These are phyloP conservation scores for Notospermus geniculatus DNA, from an alignment of 1,140 invertebrate species.

Conservation along the genomic window DNA sequence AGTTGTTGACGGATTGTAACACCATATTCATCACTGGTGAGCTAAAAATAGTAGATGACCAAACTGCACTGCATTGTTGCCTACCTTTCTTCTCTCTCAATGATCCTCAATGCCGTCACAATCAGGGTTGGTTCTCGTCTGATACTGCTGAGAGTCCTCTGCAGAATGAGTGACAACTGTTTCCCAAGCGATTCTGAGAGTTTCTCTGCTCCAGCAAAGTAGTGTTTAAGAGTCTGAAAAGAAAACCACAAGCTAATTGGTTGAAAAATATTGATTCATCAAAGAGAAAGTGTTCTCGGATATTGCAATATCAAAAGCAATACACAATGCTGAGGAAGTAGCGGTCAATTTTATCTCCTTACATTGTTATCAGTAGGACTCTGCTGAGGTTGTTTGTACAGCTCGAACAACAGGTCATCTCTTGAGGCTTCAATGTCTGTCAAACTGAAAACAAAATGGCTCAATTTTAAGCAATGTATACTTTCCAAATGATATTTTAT, in stretches of 20 bases:
- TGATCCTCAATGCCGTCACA: slow-evolving; percentile 92
- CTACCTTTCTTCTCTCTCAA: slow-evolving; percentile 90
- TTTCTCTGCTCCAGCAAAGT: slow-evolving; percentile 92
- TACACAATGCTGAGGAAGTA: no score
- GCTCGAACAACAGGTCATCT: slow-evolving; percentile 91
- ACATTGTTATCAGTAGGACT: slow-evolving; percentile 73
- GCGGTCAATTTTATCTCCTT: no score
- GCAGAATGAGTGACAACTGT: slow-evolving; percentile 78
- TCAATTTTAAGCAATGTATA: no score
- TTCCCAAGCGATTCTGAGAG: slow-evolving; percentile 88
- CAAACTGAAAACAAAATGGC: slow-evolving; percentile 66
- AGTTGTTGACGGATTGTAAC: no score
- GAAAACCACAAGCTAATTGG: no score
- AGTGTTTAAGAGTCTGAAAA: slow-evolving; percentile 74
- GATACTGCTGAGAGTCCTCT: slow-evolving; percentile 88
- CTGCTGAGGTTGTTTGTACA: slow-evolving; percentile 90
- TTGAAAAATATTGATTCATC: no score
- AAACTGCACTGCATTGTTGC: slow-evolving; percentile 2
- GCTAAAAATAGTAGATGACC: no score
- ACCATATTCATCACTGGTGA: no score
- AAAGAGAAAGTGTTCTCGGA: no score
- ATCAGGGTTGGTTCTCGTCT: slow-evolving; percentile 93
- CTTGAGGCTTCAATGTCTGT: slow-evolving; percentile 94
- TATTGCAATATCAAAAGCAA: no score
- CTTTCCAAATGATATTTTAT: not conserved